Evolutionary conservation across 2,797 vertebrate species (phyloP).

Genomic region (Nyctibius grandis): DNA sequence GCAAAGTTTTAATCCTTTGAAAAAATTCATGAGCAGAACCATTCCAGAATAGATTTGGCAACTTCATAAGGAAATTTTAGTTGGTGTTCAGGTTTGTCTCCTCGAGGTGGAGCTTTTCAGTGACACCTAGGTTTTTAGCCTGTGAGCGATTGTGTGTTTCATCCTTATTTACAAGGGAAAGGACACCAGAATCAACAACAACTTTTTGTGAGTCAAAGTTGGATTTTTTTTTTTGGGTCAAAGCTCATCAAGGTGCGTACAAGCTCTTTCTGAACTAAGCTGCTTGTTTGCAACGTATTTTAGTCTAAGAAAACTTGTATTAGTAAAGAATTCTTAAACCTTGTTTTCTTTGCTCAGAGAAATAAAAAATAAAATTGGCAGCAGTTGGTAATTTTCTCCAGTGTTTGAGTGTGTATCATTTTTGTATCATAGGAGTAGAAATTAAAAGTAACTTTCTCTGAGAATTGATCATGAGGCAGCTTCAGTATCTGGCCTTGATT

Average conservation of each 20-base stretch:
- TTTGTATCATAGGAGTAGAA: background rate
- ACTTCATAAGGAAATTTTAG: background rate
- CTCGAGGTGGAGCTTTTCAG: background rate
- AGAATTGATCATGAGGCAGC: background rate
- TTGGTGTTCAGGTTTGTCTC: background rate
- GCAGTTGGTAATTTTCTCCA: background rate
- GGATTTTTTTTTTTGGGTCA: background rate
- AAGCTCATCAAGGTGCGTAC: background rate
- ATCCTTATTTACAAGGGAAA: background rate
- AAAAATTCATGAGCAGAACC: background rate
- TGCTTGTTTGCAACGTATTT: background rate
- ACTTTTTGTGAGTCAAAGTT: background rate
- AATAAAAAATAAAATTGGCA: background rate
- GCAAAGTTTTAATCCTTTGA: background rate
- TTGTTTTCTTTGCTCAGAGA: background rate
- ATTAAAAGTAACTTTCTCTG: background rate
- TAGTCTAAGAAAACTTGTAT: background rate
- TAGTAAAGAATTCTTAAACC: background rate
- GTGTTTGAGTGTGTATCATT: background rate
- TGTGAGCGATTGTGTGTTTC: background rate
- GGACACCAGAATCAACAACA: background rate
- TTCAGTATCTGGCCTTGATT: background rate
- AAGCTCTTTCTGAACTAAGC: background rate
- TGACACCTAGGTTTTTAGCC: background rate
- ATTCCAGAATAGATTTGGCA: background rate